Percentiles rank a stretch among this genome's conserved stretches.
These are phyloP conservation scores for Ophiodon elongatus DNA, from an alignment of 2,113 vertebrate genomes.

Conservation along the genomic window DNA sequence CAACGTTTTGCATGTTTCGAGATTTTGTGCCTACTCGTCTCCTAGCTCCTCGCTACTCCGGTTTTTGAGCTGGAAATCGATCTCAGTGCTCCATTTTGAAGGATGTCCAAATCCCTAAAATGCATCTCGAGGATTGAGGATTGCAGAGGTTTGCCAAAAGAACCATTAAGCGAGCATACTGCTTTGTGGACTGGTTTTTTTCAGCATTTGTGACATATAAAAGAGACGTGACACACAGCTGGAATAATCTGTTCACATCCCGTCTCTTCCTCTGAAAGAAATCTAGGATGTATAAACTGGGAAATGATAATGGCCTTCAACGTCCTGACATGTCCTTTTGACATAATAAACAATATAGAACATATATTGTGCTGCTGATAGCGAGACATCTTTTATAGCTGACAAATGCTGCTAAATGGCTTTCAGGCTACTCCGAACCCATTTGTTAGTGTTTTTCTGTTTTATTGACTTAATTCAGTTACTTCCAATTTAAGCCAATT, in stretches of 20 bases:
- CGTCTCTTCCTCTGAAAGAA: too few species aligned
- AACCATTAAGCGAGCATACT: background rate
- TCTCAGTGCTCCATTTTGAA: background rate
- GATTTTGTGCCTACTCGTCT: background rate
- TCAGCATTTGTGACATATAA: background rate
- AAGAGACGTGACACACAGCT: background rate
- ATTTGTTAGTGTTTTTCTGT: conserved; percentile 8
- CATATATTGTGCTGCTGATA: background rate
- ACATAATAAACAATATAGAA: background rate
- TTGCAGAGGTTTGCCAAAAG: background rate
- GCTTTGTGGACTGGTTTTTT: background rate
- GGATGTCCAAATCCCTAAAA: background rate
- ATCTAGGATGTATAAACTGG: background rate
- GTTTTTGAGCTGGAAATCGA: background rate
- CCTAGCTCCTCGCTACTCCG: background rate
- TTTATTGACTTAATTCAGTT: conserved; percentile 1
- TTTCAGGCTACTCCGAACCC: background rate
- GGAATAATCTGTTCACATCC: background rate
- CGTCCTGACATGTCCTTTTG: background rate
- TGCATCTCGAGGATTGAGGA: background rate
- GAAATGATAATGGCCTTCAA: background rate
- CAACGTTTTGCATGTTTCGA: background rate
- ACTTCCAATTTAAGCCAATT: background rate
- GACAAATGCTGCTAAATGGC: background rate
- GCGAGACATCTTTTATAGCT: background rate